Base-by-base conservation (phyloP, 2,888 invertebrate species). In the Glaucopsyche alexis region DNA sequence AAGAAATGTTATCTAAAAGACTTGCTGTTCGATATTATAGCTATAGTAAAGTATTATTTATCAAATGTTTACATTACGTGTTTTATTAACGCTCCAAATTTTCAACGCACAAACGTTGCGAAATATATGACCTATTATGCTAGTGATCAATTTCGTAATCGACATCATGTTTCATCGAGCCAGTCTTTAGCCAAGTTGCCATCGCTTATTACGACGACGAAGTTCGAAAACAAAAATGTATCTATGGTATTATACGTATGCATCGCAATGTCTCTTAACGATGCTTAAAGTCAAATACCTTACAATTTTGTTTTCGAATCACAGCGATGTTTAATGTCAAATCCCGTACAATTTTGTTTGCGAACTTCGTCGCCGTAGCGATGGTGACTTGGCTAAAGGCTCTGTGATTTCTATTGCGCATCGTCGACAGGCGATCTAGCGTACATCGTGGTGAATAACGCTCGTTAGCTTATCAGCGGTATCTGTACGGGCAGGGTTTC, bases 401-500 rank as follows among this genome's bases (percentile, higher is more conserved):
- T 29, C 29, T 29, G 29, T 52, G 42, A 72, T 47, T 71, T 74
- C 29, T 73, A 78, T 74, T 75, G 74, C 76, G 71, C 74, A 67
- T 74, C 50, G 76, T 79, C 78, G 79, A 75, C 79, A 77, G 77
- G 77, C 77, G 75, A 74, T 76, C 77, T 76, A 77, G 75, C 72
- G 75, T 74, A 75, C 87, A 86, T 88, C 85, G 80, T 81, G 80
- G 85, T 84, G 84, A 85, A 86, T 86, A 87, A 85, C 85, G 86
- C 84, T 83, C 81, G 85, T 85, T 81, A 79, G 81, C 84, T 91
- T 91, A 91, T 91, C 90, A 91, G 85, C 84, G 85, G 82, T 90
- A 90, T 90, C 90, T 89, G 83, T 84, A 86, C 87, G 83, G 82
- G 82, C 81, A 81, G 78, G 78, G 78, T 83, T 83, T 82, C 90